Conservation (phyloP, 2,888 invertebrate species). For the Agonopterix subpropinquella region DNA sequence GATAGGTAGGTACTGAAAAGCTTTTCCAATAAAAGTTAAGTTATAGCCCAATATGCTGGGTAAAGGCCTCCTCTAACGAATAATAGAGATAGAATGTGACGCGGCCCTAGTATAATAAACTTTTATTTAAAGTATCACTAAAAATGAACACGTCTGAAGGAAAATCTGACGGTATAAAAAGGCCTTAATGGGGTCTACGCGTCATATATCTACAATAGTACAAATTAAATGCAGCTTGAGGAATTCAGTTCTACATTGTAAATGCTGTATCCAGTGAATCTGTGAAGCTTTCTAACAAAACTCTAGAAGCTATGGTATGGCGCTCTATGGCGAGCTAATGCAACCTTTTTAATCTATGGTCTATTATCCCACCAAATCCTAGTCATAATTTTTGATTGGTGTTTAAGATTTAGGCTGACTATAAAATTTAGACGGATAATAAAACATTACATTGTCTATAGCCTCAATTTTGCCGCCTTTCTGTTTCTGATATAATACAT, state of each 20-base stretch:
- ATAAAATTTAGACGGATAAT: constrained; percentile 9
- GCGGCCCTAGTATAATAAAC: too few relatives aligned
- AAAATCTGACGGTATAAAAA: background rate
- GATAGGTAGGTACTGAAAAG: too few relatives aligned
- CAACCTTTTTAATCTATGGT: constrained; percentile 9
- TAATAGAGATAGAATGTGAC: too few relatives aligned
- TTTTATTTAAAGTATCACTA: too few relatives aligned
- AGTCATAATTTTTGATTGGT: constrained; percentile 1
- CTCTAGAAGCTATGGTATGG: constrained; percentile 59
- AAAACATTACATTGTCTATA: constrained; percentile 6
- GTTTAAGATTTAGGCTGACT: constrained; percentile 2
- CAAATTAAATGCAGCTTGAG: constrained; percentile 61
- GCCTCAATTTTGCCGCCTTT: constrained; percentile 9
- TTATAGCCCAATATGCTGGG: too few relatives aligned
- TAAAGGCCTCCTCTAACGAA: too few relatives aligned
- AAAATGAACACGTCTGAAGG: too few relatives aligned
- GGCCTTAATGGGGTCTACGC: constrained; percentile 42
- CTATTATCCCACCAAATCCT: constrained; percentile 9
- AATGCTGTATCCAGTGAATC: constrained; percentile 28
- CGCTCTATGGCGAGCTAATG: constrained; percentile 20
- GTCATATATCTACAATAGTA: constrained; percentile 59
- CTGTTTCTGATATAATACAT: constrained; percentile 34
- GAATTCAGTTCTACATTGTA: constrained; percentile 54
- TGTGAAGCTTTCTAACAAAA: constrained; percentile 50
- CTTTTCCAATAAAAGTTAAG: too few relatives aligned